Evolutionary conservation across 1,140 invertebrate genomes (phyloP).

Genomic region (Popillia japonica): DNA sequence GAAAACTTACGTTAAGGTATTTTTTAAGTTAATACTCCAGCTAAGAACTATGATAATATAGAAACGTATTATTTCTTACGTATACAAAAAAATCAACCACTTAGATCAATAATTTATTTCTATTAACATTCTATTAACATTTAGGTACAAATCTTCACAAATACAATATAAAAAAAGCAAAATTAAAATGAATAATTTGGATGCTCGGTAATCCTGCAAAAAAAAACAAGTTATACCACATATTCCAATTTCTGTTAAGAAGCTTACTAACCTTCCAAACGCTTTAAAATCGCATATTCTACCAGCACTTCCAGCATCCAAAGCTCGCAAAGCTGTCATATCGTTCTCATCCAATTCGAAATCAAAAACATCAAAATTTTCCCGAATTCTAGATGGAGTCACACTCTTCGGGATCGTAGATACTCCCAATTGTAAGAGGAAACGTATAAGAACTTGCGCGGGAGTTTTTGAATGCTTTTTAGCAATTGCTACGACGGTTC

Average conservation of each 20-base stretch:
- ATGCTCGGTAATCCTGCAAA: not conserved
- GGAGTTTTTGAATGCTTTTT: conserved; percentile 73
- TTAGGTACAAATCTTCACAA: no score
- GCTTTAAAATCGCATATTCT: conserved; percentile 74
- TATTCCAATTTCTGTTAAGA: not conserved
- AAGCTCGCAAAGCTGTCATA: conserved; percentile 63
- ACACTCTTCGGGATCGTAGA: conserved; percentile 87
- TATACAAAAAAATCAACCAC: no score
- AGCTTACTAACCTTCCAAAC: conserved; percentile 58
- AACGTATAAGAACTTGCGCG: conserved; percentile 82
- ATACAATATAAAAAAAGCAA: no score
- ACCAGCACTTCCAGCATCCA: conserved; percentile 68
- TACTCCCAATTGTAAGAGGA: conserved; percentile 76
- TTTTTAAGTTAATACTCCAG: no score
- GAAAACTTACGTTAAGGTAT: no score
- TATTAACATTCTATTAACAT: no score
- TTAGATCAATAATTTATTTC: no score
- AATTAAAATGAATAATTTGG: not conserved
- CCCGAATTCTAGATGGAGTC: conserved; percentile 73
- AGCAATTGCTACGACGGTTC: conserved; percentile 74
- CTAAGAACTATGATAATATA: no score
- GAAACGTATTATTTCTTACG: no score
- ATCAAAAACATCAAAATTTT: conserved; percentile 71
- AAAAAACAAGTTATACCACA: not conserved
- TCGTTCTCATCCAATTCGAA: conserved; percentile 67